Evolutionary conservation across 37 sponge, comb jelly and placozoan genomes (phyloP), one percentile per base, ranked within the genome.

Genomic region (Bolinopsis microptera): DNA sequence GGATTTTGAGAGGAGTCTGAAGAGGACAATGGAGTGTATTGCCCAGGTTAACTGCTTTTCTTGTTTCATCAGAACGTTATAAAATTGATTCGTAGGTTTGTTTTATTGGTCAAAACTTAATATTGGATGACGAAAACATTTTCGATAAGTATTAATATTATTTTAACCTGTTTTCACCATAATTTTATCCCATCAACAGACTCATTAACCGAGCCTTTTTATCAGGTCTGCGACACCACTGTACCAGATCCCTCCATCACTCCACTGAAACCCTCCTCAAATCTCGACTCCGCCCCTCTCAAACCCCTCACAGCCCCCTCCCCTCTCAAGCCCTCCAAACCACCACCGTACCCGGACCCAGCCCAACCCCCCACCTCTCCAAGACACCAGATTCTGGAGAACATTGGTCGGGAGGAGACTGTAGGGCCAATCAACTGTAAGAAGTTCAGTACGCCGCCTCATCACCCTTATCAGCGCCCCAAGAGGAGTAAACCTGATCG

Each of bases 1-100:
- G 90, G 90, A 86, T 40, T 86, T 86, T 48, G 61, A 86, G 90
- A 86, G 90, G 26, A 86, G 90, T 41, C 61, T 86, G n/a, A 86
- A 39, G 61, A 86, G 39, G 30, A 86, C 90, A 5, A 86, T 86
- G 90, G 90, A 86, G 32, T 86, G 90, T 41, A 86, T 86, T 26
- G 90, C 90, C 3, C 90, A 86, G 90, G 90, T 86, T 28, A 38
- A 30, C n/a, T n/a, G n/a, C n/a, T n/a, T n/a, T n/a, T n/a, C n/a
- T n/a, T n/a, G n/a, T n/a, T n/a, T n/a, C n/a, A n/a, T n/a, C n/a
- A n/a, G n/a, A n/a, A n/a, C n/a, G n/a, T n/a, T n/a, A n/a, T n/a
- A n/a, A n/a, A n/a, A n/a, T n/a, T n/a, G n/a, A n/a, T n/a, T n/a
- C n/a, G n/a, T n/a, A n/a, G n/a, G n/a, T n/a, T n/a, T n/a, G n/a